Percentiles rank a stretch among this genome's conserved stretches.
Conservation (phyloP, 2,888 invertebrate genomes). For the Quadriops clusia region DNA sequence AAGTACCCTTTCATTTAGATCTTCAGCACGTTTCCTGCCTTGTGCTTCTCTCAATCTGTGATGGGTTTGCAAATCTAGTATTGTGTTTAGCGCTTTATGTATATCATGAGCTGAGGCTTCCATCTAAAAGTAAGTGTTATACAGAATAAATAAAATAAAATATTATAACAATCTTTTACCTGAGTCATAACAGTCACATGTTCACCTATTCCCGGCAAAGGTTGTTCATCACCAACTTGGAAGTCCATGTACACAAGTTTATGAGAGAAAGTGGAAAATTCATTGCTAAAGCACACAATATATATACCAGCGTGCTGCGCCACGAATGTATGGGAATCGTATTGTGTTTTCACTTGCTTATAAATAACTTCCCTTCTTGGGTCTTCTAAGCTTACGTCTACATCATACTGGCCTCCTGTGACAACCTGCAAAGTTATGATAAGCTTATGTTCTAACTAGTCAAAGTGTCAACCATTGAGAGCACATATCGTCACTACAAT, state of each 20-base stretch:
- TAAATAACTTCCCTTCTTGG: constrained; percentile 84
- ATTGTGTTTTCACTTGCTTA: constrained; percentile 86
- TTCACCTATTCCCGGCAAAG: constrained; percentile 73
- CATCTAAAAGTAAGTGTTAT: constrained; percentile 50
- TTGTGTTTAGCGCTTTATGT: constrained; percentile 76
- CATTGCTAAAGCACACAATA: constrained; percentile 93
- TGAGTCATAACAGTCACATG: constrained; percentile 89
- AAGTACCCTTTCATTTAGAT: constrained; percentile 86
- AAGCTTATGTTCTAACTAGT: too few relatives aligned
- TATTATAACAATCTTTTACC: constrained; percentile 37
- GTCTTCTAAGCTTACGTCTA: constrained; percentile 82
- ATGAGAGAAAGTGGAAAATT: constrained; percentile 97
- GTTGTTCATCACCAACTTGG: constrained; percentile 84
- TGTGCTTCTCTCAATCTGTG: constrained; percentile 91
- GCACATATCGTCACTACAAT: too few relatives aligned
- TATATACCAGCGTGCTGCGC: constrained; percentile 65
- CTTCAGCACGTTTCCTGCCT: constrained; percentile 90
- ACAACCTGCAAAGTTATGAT: constrained; percentile 62
- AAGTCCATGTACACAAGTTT: constrained; percentile 98
- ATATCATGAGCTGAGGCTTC: constrained; percentile 84
- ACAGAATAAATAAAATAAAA: constrained; percentile 9
- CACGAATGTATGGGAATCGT: constrained; percentile 83
- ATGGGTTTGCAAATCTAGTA: constrained; percentile 94
- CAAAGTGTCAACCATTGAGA: too few relatives aligned
- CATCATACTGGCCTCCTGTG: constrained; percentile 97